Base-by-base conservation (phyloP, 2,888 invertebrate species). In the Tigriopus californicus region DNA sequence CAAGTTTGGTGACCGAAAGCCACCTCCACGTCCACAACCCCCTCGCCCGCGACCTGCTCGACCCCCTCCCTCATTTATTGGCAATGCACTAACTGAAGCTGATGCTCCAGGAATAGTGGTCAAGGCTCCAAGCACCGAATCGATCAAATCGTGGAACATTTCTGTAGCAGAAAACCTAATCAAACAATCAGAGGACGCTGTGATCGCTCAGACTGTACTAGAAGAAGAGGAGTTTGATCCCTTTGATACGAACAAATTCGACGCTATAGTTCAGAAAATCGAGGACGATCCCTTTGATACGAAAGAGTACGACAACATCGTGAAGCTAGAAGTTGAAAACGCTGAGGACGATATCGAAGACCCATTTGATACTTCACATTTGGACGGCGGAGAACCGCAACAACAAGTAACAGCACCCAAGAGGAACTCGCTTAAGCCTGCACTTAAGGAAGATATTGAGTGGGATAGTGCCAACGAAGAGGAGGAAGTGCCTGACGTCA, bases 311-410 rank as follows among this genome's bases (percentile, higher is more conserved):
- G 33, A 33, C 33, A 33, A 33, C 8, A 33, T 33, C 8, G 33
- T 33, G 8, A 33, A 33, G 8, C 4, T 33, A 15, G 49, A 13
- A 25, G 47, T 40, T 10, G 58, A 48, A 24, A 25, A 46, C n/a
- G 13, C 25, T 6, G 20, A 57, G n/a, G 57, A 40, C 13, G 42
- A 44, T 10, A 12, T 10, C 1, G 33, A 48, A 15, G 61, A 60
- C 41, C 58, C 58, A 0, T 88, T 88, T 67, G 87, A 88, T 67
- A 87, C 87, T 0, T 85, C 85, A 4, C 82, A 84, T 65, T 85
- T 83, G 0, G 75, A 76, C 54, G 78, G 81, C 67, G 75, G 86
- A 48, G 79, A 79, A 63, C 85, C 85, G 0, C 85, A 86, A 2
- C 80, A 78, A 69, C 80, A 83, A 0, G 86, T n/a, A n/a, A n/a